Percentiles rank a stretch among this genome's conserved stretches.
Conservation (phyloP, 2,797 vertebrate species). For the Fistularia tabacaria region DNA sequence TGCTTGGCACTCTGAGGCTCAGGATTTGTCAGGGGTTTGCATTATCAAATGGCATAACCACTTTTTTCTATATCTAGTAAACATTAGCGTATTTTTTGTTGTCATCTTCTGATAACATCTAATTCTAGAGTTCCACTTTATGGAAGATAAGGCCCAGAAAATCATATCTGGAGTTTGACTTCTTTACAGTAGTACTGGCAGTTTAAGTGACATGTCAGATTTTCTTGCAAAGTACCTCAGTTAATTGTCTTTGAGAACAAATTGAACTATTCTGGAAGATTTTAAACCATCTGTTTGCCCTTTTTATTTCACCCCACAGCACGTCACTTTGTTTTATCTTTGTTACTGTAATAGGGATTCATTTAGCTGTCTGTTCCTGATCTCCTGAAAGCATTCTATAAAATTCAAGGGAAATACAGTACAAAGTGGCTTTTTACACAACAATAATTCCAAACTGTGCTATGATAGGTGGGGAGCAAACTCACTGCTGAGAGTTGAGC, state of each 20-base stretch:
- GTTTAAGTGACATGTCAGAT: no score
- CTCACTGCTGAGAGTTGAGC: neutral
- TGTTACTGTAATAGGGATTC: constrained; percentile 33
- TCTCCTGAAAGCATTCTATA: constrained; percentile 12
- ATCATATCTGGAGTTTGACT: no score
- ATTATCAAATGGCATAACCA: no score
- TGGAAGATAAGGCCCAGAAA: no score
- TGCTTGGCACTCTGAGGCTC: no score
- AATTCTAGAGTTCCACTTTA: no score
- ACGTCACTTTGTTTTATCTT: constrained; percentile 21
- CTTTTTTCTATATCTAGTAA: no score
- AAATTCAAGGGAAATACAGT: constrained; percentile 18
- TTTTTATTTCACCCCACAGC: constrained; percentile 18
- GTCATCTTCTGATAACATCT: no score
- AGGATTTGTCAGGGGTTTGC: no score
- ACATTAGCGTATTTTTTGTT: no score
- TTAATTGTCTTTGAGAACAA: constrained; percentile 8
- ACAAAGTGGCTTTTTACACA: constrained; percentile 1
- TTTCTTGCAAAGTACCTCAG: no score
- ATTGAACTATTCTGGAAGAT: constrained; percentile 5
- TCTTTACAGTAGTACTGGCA: no score
- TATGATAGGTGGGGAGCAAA: neutral
- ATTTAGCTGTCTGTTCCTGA: constrained; percentile 26
- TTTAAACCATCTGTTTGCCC: constrained; percentile 40
- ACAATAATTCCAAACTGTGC: constrained; percentile 2